A percentile compares a stretch with the other conserved stretches of the same genome.
These are phyloP conservation scores for Solenodon paradoxus DNA, from an alignment of 2,113 vertebrate species.

Conservation along the genomic window DNA sequence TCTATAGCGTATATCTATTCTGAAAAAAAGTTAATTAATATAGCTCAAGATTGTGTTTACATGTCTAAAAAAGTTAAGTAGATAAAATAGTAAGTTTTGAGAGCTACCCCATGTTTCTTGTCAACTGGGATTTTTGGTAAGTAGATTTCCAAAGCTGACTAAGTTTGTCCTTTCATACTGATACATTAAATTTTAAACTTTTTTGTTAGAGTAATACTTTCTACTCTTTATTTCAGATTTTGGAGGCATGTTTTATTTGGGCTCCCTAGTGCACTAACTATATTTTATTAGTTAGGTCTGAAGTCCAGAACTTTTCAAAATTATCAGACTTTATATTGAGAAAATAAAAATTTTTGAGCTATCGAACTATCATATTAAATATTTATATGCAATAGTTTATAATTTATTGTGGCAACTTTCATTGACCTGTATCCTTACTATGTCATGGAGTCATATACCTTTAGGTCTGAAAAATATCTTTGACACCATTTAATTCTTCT, in stretches of 20 bases:
- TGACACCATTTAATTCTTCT: not conserved
- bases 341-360: not conserved
- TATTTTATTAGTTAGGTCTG: not conserved
- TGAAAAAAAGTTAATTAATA: not conserved
- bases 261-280: not conserved
- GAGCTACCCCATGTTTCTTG: not conserved
- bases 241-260: not conserved
- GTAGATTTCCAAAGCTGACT: not conserved
- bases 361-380: not conserved
- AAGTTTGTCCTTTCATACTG: not conserved
- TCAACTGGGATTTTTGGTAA: not conserved
- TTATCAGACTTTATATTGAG: not conserved
- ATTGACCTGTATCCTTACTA: not conserved
- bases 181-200: not conserved
- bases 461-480: not conserved
- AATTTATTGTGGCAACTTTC: not conserved
- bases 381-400: not conserved
- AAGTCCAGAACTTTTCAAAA: not conserved
- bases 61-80: not conserved
- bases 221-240: not conserved
- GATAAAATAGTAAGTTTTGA: not conserved
- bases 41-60: not conserved
- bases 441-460: not conserved
- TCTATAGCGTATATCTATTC: not conserved
- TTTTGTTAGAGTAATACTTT: not conserved